Conservation (phyloP, 2,113 vertebrate species). For the Mobula birostris region DNA sequence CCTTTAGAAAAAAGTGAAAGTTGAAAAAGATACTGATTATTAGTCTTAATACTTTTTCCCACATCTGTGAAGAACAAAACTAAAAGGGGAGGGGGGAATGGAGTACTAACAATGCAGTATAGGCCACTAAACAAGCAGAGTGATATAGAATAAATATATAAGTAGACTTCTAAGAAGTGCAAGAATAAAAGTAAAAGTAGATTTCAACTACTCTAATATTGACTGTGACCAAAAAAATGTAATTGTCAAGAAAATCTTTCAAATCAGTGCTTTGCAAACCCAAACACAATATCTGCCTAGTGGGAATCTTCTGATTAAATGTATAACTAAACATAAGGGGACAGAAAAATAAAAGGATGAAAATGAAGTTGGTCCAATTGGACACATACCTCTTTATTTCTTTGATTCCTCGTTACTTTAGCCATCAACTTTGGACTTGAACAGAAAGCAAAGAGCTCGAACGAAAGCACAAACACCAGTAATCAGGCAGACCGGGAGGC, state of each 20-base stretch:
- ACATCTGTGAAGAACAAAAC: background rate
- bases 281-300: background rate
- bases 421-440: background rate
- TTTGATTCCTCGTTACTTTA: background rate
- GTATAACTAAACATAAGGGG: background rate
- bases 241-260: too few species aligned
- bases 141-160: too few species aligned
- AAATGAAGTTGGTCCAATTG: background rate
- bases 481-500: background rate
- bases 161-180: too few species aligned
- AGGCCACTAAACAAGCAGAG: too few species aligned
- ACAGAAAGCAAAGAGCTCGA: background rate
- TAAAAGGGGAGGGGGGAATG: too few species aligned
- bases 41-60: background rate
- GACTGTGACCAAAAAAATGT: too few species aligned
- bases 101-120: too few species aligned
- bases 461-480: background rate
- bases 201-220: too few species aligned
- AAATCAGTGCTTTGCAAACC: too few species aligned
- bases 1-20: background rate
- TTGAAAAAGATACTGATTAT: background rate
- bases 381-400: background rate
- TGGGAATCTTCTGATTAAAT: background rate
- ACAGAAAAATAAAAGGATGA: too few species aligned
- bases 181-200: too few species aligned